Conservation (phyloP, 2,888 invertebrate species). For the Thymelicus sylvestris region DNA sequence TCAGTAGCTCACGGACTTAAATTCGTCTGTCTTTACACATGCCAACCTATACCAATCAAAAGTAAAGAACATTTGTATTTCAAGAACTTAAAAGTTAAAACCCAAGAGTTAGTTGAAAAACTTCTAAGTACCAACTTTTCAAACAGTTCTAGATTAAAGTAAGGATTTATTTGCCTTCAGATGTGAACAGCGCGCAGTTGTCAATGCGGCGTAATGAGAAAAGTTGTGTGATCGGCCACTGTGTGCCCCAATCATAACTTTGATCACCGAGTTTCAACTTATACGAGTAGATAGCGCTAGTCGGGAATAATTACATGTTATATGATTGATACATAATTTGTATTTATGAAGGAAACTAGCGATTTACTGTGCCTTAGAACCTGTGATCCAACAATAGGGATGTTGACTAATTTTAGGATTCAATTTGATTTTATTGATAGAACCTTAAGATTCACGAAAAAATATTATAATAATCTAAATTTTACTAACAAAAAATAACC, state of each 20-base stretch:
- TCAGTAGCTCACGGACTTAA: no score
- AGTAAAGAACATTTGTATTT: neutral
- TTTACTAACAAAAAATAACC: no score
- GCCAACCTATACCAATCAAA: neutral
- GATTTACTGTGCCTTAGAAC: no score
- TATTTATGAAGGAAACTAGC: no score
- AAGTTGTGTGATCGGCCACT: conserved; percentile 67
- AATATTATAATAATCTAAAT: no score
- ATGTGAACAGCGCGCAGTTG: conserved; percentile 54
- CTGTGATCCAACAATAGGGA: no score
- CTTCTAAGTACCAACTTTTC: conserved; percentile 1
- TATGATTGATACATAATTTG: conserved; percentile 1
- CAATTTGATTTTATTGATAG: no score
- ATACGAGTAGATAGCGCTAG: neutral
- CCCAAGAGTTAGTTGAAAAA: conserved; percentile 3
- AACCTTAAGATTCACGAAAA: no score
- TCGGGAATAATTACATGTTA: conserved; percentile 1
- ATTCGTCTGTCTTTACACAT: no score
- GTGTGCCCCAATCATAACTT: conserved; percentile 58
- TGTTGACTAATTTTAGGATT: no score
- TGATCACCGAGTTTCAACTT: conserved; percentile 43
- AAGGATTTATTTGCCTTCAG: conserved; percentile 33
- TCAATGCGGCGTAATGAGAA: conserved; percentile 65
- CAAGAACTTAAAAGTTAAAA: neutral
- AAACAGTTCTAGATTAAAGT: conserved; percentile 24